Base-by-base conservation (phyloP, 1,140 invertebrate genomes). In the Meteorus sp. region DNA sequence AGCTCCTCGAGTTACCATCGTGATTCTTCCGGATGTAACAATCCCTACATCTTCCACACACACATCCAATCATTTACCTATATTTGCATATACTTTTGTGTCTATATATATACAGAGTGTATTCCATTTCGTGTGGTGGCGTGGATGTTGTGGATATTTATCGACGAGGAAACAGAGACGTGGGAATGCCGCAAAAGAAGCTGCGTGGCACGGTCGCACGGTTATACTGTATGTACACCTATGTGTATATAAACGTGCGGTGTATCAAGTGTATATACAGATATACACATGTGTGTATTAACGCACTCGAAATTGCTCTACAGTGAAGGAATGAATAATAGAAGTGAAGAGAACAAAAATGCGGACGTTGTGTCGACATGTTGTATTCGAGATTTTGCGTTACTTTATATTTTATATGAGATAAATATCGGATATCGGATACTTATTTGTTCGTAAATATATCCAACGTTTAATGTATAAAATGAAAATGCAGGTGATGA, bases 121-220 rank as follows among this genome's bases (percentile, higher is more conserved):
- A 39, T 39, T 47, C 44, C 33, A 50, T 31, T 31, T 50, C 47
- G 4, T 15, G 47, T 8, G 8, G 47, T 50, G 8, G 15, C 15
- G 17, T 7, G 13, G n/a, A n/a, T n/a, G 13, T 15, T 15, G n/a
- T 9, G 25, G 29, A 56, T 48, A 48, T 48, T 48, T 48, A 48
- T 56, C 55, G 53, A 44, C 31, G 39, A 44, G 39, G 39, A 55
- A 44, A 43, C 25, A 0, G 55, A 56, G 29, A 48, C 44, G 55
- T 56, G 55, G 44, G 55, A 56, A 56, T n/a, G n/a, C n/a, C n/a
- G n/a, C n/a, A 44, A 19, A 22, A 15, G 41, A 43, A 29, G 39
- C 17, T n/a, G 35, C 35, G 15, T 4, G 15, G 15, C 39, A 23
- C 48, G 4, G 5, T n/a, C 35, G 27, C 2, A 6, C 11, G 3